Percentiles rank a stretch among this genome's conserved stretches.
Evolutionary conservation across 2,113 vertebrate species (phyloP).

Genomic region (Dicrurus megarhynchus): DNA sequence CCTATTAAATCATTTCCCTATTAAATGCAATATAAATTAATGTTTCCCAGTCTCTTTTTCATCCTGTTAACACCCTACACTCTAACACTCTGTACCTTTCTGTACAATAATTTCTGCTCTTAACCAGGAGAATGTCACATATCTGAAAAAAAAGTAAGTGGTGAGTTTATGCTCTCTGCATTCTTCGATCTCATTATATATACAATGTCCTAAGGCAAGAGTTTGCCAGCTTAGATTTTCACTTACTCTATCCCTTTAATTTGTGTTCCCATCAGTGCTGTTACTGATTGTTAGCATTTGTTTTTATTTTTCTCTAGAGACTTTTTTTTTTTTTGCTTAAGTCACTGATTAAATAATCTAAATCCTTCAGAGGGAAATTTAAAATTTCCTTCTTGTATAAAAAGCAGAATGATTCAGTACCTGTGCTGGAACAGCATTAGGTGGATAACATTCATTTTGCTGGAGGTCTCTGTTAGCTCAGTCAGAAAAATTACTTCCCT

Average conservation of each 20-base stretch:
- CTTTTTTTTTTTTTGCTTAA: not conserved
- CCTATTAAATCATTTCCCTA: conserved; percentile 14
- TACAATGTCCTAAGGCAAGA: conserved; percentile 52
- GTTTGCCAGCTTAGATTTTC: conserved; percentile 57
- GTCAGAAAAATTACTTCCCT: not conserved
- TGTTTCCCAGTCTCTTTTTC: not conserved
- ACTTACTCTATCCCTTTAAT: conserved; percentile 38
- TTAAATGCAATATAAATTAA: not conserved
- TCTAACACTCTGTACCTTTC: not conserved
- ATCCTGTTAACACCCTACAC: not conserved
- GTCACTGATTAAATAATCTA: conserved; percentile 11
- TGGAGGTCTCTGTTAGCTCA: not conserved
- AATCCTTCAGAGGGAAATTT: conserved; percentile 22
- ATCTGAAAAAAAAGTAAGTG: not conserved
- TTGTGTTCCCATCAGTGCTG: conserved; percentile 22
- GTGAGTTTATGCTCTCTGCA: conserved; percentile 26
- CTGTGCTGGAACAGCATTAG: not conserved
- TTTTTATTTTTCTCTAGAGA: conserved; percentile 30
- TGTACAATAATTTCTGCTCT: conserved; percentile 39
- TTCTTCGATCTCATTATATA: conserved; percentile 47
- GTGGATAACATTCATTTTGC: not conserved
- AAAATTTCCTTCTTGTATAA: not conserved
- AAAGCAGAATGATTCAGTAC: not conserved
- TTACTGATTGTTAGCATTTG: conserved; percentile 27
- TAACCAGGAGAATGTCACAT: conserved; percentile 39